Conservation (phyloP, 2,888 invertebrate species). For the Dendrolimus houi region DNA sequence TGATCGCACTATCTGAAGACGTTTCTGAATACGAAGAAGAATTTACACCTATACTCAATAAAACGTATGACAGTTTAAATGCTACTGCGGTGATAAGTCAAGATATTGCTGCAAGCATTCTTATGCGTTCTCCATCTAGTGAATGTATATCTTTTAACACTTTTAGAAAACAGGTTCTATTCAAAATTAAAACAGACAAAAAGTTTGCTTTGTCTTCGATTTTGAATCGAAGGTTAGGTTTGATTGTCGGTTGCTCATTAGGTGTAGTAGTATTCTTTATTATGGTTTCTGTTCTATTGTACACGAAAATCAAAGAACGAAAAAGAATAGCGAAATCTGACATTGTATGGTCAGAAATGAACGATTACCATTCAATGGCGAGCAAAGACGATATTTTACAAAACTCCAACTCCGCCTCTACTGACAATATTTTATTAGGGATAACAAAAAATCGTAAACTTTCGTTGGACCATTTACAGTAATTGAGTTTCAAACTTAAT, state of each 20-base stretch:
- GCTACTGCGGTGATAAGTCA: constrained; percentile 45
- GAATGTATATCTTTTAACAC: constrained; percentile 65
- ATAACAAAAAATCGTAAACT: constrained; percentile 56
- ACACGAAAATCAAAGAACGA: constrained; percentile 67
- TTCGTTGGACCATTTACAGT: constrained; percentile 44
- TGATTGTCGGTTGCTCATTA: constrained; percentile 64
- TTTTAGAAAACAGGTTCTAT: constrained; percentile 38
- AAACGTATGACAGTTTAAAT: constrained; percentile 35
- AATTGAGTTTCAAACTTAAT: constrained; percentile 1
- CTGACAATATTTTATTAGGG: constrained; percentile 68
- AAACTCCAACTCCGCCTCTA: constrained; percentile 61
- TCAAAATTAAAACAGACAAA: constrained; percentile 41
- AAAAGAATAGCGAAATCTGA: constrained; percentile 66
- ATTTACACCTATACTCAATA: constrained; percentile 27
- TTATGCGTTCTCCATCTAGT: constrained; percentile 58
- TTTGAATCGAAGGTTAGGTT: constrained; percentile 59
- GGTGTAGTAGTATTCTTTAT: constrained; percentile 65
- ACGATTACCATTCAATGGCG: constrained; percentile 64
- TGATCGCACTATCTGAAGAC: constrained; percentile 53
- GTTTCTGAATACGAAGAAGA: constrained; percentile 38
- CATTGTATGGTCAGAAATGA: constrained; percentile 66
- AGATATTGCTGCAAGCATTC: constrained; percentile 47
- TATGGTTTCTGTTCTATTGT: constrained; percentile 61
- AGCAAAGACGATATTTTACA: constrained; percentile 67
- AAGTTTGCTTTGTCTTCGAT: constrained; percentile 47